A percentile compares a stretch with the other conserved stretches of the same genome.
Conservation (phyloP, 2,113 vertebrate genomes). For the Probosciger aterrimus region DNA sequence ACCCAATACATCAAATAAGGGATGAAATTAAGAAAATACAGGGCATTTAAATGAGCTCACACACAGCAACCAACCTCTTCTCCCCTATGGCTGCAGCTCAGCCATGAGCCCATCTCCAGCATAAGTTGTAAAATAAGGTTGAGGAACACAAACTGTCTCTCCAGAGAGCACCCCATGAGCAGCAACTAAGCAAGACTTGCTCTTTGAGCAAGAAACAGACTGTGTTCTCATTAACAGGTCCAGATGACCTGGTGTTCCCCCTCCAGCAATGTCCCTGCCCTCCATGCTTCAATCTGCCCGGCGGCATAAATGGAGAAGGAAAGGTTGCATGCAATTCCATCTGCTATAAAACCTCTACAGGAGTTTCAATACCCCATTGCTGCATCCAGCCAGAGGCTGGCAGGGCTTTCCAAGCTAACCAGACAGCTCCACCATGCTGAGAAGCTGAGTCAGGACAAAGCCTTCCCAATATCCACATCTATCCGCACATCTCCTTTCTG, state of each 20-base stretch:
- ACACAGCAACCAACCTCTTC: not conserved
- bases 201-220: not conserved
- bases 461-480: not conserved
- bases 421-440: not conserved
- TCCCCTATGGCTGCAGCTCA: not conserved
- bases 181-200: not conserved
- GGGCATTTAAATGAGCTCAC: not conserved
- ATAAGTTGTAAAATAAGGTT: not conserved
- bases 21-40: not conserved
- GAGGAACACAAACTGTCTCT: not conserved
- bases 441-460: not conserved
- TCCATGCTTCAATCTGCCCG: fast-evolving
- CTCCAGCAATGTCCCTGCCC: not conserved
- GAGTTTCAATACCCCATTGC: too few relatives aligned
- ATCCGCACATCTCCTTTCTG: not conserved
- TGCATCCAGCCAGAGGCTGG: not conserved
- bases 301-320: not conserved
- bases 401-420: not conserved
- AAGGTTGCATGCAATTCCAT: not conserved
- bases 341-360: not conserved
- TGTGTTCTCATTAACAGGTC: not conserved
- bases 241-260: not conserved
- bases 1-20: not conserved
- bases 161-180: not conserved
- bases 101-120: not conserved